Evolutionary conservation across 1,140 invertebrate species (phyloP), one percentile per base, ranked within the genome.

Genomic region (Lineus longissimus): DNA sequence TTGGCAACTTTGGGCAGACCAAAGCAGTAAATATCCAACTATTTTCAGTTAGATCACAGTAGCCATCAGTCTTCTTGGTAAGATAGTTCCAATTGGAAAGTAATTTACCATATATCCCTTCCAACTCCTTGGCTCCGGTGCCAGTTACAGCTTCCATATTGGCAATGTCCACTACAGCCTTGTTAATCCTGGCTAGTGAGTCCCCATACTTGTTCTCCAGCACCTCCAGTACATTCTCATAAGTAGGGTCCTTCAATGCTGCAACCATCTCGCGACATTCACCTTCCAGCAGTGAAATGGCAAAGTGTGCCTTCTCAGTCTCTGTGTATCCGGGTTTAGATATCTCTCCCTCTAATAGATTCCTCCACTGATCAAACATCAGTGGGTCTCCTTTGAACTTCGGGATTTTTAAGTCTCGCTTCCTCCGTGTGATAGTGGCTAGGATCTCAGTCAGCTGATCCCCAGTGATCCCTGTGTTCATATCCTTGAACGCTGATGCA

Each of bases 1-100:
- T 51, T 23, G 47, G 47, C n/a, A 51, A 7, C 47, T 51, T 51
- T n/a, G 6, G 47, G 6, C 47, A 9, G 4, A 51, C 47, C n/a
- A 51, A 51, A n/a, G 47, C n/a, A 23, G 47, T 51, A 6, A 51
- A 51, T 9, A 51, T n/a, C 47, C 47, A 51, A n/a, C 47, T 51
- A 4, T 4, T 7, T 6, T 51, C 4, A 6, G 9, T 6, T 9
- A 51, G 47, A 4, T 27, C 25, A 7, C 9, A 7, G 9, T 19
- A 4, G 25, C n/a, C 47, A 6, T 51, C n/a, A 7, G 47, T 51
- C 4, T n/a, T 4, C n/a, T 27, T 19, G 6, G 4, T 51, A 7
- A 51, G 6, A n/a, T 51, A 51, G n/a, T 51, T 51, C 47, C 47
- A 51, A 9, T 19, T 23, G 4, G 47, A 4, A 6, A 51, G 6